A percentile compares a stretch with the other conserved stretches of the same genome.
Conservation (phyloP, 2,113 vertebrate genomes). For the Paralichthys olivaceus region DNA sequence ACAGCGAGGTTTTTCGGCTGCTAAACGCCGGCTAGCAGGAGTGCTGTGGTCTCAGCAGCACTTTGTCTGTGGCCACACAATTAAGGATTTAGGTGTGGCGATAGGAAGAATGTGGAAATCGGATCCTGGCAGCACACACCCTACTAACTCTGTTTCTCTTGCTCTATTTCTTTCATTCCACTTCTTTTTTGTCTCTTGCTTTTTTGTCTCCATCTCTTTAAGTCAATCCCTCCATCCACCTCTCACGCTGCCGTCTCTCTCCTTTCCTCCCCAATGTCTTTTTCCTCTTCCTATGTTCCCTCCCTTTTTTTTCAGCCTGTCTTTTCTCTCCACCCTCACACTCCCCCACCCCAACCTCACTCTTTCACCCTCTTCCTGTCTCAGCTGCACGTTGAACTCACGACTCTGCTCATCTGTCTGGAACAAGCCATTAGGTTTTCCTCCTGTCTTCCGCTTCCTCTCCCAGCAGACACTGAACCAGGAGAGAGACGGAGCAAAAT, state of each 20-base stretch:
- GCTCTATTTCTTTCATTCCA: slow-evolving; percentile 46
- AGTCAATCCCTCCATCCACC: slow-evolving; percentile 7
- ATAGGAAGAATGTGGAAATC: slow-evolving; percentile 85
- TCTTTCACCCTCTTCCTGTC: slow-evolving; percentile 26
- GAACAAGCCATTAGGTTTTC: slow-evolving; percentile 48
- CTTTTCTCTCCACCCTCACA: neutral
- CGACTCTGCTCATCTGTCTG: slow-evolving; percentile 25
- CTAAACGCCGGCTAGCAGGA: slow-evolving; percentile 76
- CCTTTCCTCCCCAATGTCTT: slow-evolving; percentile 14
- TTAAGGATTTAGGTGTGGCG: slow-evolving; percentile 87
- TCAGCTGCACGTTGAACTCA: slow-evolving; percentile 28
- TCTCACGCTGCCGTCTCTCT: neutral
- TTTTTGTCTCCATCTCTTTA: slow-evolving; percentile 17
- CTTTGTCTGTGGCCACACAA: slow-evolving; percentile 85
- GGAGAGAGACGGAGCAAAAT: slow-evolving; percentile 7
- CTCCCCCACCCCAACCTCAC: slow-evolving; percentile 2
- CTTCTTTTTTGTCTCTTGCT: slow-evolving; percentile 17
- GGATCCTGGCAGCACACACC: slow-evolving; percentile 83
- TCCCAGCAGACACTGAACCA: slow-evolving; percentile 37
- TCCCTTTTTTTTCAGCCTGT: slow-evolving; percentile 3
- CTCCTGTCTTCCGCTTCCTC: slow-evolving; percentile 55
- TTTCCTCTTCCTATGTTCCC: neutral
- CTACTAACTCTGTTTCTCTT: slow-evolving; percentile 69
- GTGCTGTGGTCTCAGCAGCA: slow-evolving; percentile 81
- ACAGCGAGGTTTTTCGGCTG: slow-evolving; percentile 78